phyloP scores from a whole-genome alignment of 2,888 invertebrate species.

The Drosophila picticornis region DNA sequence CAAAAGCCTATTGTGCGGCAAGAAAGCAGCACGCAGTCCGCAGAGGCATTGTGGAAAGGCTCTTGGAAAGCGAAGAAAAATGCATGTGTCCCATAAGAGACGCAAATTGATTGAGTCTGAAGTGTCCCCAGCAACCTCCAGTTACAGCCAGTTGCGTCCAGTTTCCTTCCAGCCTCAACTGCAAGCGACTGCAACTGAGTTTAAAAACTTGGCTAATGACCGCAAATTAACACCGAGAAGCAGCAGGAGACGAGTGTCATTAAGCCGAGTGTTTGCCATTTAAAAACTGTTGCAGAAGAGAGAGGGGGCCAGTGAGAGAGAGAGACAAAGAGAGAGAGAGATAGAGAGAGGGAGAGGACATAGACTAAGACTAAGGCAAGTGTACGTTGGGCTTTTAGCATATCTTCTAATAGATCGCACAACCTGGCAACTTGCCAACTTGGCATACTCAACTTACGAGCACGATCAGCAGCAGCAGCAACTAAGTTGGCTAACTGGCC shows the following conservation, averaged over 20 bases:
- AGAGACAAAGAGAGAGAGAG: neutral
- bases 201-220: slow-evolving; percentile 76
- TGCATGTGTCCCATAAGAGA: slow-evolving; percentile 57
- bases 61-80: slow-evolving; percentile 40
- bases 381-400: slow-evolving; percentile 73
- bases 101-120: slow-evolving; percentile 72
- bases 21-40: neutral
- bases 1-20: slow-evolving; percentile 72
- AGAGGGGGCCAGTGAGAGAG: neutral
- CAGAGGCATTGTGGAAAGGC: slow-evolving; percentile 24
- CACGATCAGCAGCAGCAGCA: slow-evolving; percentile 10
- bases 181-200: slow-evolving; percentile 33
- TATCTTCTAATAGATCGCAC: slow-evolving; percentile 74
- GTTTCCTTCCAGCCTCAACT: slow-evolving; percentile 4
- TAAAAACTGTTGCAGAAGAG: slow-evolving; percentile 7
- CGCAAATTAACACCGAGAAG: slow-evolving; percentile 73
- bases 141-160: neutral
- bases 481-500: slow-evolving; percentile 14
- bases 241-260: slow-evolving; percentile 71
- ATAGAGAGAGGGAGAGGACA: neutral
- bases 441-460: slow-evolving; percentile 64
- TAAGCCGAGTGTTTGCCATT: slow-evolving; percentile 71
- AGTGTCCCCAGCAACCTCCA: slow-evolving; percentile 17
- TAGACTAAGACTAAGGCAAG: slow-evolving; percentile 36
- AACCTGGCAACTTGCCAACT: slow-evolving; percentile 37